Percentiles rank a stretch among this genome's conserved stretches.
Evolutionary conservation across 2,113 vertebrate species (phyloP).

Genomic region (Pelvicachromis taeniatus): DNA sequence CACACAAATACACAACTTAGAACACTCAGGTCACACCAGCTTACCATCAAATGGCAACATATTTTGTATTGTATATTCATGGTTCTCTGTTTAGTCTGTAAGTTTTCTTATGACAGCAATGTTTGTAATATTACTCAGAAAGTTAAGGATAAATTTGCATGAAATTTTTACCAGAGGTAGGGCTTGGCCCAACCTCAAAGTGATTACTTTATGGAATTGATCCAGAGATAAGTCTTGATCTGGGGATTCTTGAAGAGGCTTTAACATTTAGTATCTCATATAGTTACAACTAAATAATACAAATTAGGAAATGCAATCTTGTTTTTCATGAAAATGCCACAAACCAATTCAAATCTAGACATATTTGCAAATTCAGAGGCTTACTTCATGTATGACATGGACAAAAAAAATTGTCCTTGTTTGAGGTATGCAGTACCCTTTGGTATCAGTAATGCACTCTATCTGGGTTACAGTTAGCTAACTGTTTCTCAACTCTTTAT

Average conservation of each 20-base stretch:
- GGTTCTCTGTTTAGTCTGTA: not conserved
- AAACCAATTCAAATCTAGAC: not conserved
- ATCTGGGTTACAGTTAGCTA: not conserved
- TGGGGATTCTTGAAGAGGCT: not conserved
- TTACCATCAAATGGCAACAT: not conserved
- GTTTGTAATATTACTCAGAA: not conserved
- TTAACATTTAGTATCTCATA: not conserved
- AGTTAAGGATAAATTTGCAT: not conserved
- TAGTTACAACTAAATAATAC: not conserved
- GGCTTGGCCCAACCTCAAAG: not conserved
- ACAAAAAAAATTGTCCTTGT: not conserved
- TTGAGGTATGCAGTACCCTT: rapidly evolving
- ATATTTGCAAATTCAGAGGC: not conserved
- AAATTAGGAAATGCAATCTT: not conserved
- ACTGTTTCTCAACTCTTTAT: not conserved
- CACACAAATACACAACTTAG: not conserved
- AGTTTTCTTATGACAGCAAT: not conserved
- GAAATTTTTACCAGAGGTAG: not conserved
- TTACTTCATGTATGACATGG: not conserved
- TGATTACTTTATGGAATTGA: not conserved
- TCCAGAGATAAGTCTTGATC: not conserved
- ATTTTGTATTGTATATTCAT: not conserved
- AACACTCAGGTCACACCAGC: not conserved
- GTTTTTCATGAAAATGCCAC: not conserved
- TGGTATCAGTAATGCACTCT: not conserved